These are phyloP conservation scores for Uropetala carovei DNA, from an alignment of 2,888 invertebrate genomes.

Conservation along the genomic window DNA sequence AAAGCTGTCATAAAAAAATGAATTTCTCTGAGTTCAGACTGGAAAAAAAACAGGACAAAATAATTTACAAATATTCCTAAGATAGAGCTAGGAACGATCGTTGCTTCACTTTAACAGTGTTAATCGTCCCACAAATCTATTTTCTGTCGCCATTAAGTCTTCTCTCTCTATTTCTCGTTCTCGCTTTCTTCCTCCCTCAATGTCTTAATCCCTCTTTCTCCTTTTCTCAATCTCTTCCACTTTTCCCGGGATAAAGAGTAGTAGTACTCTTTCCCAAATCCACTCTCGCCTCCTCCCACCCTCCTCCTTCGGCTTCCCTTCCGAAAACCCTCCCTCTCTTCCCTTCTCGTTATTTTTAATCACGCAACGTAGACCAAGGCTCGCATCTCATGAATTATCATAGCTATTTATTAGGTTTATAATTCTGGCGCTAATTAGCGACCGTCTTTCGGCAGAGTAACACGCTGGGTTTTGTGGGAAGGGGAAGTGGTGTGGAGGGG, in stretches of 20 bases:
- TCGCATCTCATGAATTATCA: conserved; percentile 53
- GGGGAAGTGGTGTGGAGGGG: background rate
- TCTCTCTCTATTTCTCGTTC: no score
- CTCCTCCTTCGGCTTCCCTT: background rate
- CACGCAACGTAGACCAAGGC: background rate
- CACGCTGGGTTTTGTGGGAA: background rate
- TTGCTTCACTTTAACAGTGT: no score
- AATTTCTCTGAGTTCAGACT: no score
- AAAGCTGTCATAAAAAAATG: no score
- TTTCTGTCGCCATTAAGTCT: no score
- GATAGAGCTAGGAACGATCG: no score
- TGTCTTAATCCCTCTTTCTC: no score
- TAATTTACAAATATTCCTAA: no score
- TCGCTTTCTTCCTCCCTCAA: background rate
- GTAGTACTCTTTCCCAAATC: background rate
- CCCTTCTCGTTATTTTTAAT: background rate
- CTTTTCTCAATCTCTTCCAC: no score
- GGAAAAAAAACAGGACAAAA: no score
- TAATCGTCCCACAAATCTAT: no score
- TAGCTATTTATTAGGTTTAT: conserved; percentile 63
- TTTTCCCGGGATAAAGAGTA: no score
- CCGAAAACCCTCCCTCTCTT: background rate
- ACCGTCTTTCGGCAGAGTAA: conserved; percentile 10
- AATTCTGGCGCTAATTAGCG: conserved; percentile 57
- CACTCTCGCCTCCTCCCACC: background rate